phyloP scores from a whole-genome alignment of 2,113 vertebrate genomes.

The Arothron firmamentum region DNA sequence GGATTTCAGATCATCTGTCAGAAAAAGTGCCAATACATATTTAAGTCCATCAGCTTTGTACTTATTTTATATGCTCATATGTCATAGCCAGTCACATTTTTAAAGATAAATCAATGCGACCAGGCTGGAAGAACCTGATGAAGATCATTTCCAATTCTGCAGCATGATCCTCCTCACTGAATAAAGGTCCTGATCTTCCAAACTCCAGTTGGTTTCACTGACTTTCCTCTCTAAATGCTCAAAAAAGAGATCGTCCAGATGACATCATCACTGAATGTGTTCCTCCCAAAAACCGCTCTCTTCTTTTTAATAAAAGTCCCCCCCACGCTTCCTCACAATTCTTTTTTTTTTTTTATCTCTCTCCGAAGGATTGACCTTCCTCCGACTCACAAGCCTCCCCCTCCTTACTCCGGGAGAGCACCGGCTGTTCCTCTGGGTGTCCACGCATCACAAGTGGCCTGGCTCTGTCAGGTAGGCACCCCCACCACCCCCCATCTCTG shows the following conservation, averaged over 20 bases:
- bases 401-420: slow-evolving; percentile 69
- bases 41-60: slow-evolving; percentile 5
- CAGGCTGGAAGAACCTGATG: no score
- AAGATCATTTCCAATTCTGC: no score
- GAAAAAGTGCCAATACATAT: not conserved
- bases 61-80: no score
- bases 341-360: slow-evolving; percentile 13
- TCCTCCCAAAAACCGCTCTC: no score
- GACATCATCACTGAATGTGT: no score
- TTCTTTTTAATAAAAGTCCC: not conserved
- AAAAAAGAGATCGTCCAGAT: not conserved
- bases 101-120: no score
- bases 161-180: not conserved
- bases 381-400: slow-evolving; percentile 77
- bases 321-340: not conserved
- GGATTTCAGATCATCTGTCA: slow-evolving; percentile 14
- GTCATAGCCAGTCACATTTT: no score
- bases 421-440: slow-evolving; percentile 65
- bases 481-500: not conserved
- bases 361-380: slow-evolving; percentile 76
- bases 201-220: slow-evolving; percentile 5
- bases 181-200: not conserved
- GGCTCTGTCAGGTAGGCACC: slow-evolving; percentile 71
- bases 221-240: not conserved
- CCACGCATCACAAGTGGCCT: slow-evolving; percentile 69